phyloP scores from a whole-genome alignment of 2,888 invertebrate species.

The Phlogophora meticulosa region DNA sequence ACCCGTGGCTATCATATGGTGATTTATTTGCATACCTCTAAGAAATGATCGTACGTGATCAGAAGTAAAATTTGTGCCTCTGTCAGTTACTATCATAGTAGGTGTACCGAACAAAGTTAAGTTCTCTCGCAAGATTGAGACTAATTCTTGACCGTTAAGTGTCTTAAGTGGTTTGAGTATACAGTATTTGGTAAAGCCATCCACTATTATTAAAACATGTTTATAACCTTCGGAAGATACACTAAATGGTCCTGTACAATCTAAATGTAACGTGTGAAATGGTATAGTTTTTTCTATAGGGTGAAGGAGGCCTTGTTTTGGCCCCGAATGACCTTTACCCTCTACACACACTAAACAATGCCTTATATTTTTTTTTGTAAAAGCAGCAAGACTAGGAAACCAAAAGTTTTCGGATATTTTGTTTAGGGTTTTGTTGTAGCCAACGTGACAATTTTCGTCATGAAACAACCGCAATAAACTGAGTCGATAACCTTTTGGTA shows the following conservation, averaged over 20 bases:
- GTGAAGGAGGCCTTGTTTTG: constrained; percentile 31
- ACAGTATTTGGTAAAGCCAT: constrained; percentile 70
- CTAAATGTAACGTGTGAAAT: constrained; percentile 19
- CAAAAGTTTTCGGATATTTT: constrained; percentile 25
- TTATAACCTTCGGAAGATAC: constrained; percentile 18
- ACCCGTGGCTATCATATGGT: too few species aligned
- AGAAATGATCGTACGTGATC: constrained; percentile 6
- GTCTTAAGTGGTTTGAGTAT: constrained; percentile 66
- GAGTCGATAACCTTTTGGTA: constrained; percentile 17
- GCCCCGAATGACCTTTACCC: constrained; percentile 18
- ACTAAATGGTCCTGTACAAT: constrained; percentile 17
- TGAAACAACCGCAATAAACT: constrained; percentile 22
- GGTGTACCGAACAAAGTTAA: constrained; percentile 61
- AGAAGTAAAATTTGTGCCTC: constrained; percentile 26
- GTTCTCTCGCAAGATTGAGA: constrained; percentile 57
- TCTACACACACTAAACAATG: constrained; percentile 30
- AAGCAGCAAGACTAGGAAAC: constrained; percentile 19
- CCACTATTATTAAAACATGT: constrained; percentile 33
- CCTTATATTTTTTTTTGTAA: constrained; percentile 22
- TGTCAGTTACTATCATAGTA: constrained; percentile 24
- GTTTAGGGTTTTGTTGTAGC: constrained; percentile 16
- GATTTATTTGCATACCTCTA: constrained; percentile 31
- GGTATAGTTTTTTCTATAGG: constrained; percentile 21
- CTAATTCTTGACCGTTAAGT: constrained; percentile 53
- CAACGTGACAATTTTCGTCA: constrained; percentile 35